Percentiles rank a stretch among this genome's conserved stretches.
phyloP scores from a whole-genome alignment of 2,797 vertebrate genomes.

The Ctenosaura bakeri region DNA sequence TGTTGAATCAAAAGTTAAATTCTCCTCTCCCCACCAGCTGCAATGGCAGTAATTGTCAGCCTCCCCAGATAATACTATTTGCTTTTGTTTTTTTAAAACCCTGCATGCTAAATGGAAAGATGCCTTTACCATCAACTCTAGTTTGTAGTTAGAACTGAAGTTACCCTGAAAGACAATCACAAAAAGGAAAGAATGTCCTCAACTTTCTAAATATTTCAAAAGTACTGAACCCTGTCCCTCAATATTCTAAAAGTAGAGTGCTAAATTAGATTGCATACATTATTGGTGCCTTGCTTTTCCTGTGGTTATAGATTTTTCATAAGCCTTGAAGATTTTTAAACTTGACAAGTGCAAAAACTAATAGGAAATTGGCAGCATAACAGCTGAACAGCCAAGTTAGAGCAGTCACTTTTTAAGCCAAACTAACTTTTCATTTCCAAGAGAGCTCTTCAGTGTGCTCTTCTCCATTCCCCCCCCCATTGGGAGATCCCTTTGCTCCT shows the following conservation, averaged over 20 bases:
- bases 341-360: conserved; percentile 28
- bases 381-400: conserved; percentile 11
- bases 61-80: neutral
- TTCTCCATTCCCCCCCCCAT: conserved; percentile 18
- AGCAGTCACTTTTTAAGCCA: conserved; percentile 32
- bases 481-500: conserved; percentile 47
- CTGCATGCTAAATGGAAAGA: neutral
- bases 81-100: neutral
- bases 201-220: conserved; percentile 9
- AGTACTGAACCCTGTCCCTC: neutral
- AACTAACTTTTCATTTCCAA: conserved; percentile 2
- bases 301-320: conserved; percentile 21
- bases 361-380: conserved; percentile 30
- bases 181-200: neutral
- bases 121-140: neutral
- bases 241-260: neutral
- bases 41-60: neutral
- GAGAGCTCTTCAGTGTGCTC: conserved; percentile 35
- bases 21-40: too few species aligned
- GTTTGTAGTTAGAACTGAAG: neutral
- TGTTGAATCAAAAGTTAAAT: neutral
- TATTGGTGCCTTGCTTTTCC: conserved; percentile 16
- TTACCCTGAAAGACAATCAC: neutral
- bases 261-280: conserved; percentile 32
- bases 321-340: conserved; percentile 32